Base-by-base conservation (phyloP, 2,888 invertebrate species). In the Pachliopta kotzebuea region DNA sequence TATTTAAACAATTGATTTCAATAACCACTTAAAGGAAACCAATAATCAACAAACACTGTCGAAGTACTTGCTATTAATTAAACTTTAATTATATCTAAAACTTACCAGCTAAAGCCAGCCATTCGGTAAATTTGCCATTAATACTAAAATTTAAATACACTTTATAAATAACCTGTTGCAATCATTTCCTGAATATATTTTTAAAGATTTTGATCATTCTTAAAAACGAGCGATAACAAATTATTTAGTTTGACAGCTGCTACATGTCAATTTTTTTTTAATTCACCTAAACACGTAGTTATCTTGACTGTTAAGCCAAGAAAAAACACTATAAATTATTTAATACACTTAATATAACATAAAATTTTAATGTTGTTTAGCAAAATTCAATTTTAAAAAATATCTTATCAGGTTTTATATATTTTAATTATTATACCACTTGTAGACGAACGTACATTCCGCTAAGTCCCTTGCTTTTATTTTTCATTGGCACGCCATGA, bases 81-180 rank as follows among this genome's bases (percentile, higher is more conserved):
- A 70, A 73, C 75, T 72, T 74, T 70, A 76, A 81, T 77, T 74
- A 75, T 70, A 74, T 66, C 63, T 69, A 59, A 65, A 66, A 77
- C 85, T 88, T 74, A 92, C 92, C 92, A 92, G 84, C 88, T 92
- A 85, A 92, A 92, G 81, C 92, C 92, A 88, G 92, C 92, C 92
- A 92, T 92, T 92, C 92, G 92, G 86, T 88, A 81, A 77, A 81
- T 84, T 86, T 84, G 89, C 91, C 91, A 91, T 91, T 81, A 88
- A 91, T 87, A 82, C 74, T 75, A 71, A 72, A 76, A 76, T 79
- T 72, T 77, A 78, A 79, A 81, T 77, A 76, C 78, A 77, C 70
- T 74, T 77, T 70, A 75, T 68, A 20, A 59, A 56, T 42, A 67
- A 52, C 29, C 31, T 42, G 29, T 23, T n/a, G 21, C 20, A 62